Base-by-base conservation (phyloP, 2,113 vertebrate species). In the Acrocephalus kingi region DNA sequence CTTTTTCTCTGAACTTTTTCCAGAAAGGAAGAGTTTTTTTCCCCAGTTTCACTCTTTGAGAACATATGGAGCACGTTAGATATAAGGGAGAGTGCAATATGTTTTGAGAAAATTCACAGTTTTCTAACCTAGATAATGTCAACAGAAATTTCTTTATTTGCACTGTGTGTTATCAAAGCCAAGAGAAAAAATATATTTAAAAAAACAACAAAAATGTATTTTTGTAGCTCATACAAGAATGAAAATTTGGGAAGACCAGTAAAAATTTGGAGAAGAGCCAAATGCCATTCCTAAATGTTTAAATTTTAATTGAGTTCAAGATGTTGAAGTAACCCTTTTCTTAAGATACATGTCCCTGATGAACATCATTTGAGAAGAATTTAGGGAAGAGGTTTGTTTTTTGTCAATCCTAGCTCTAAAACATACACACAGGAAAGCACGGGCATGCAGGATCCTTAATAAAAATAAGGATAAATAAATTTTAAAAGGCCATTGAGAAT, bases 101-200 rank as follows among this genome's bases (percentile, higher is more conserved):
- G 59, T 73, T 79, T 94, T 88, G 68, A 91, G 85, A 93, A 94
- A 90, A 94, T 59, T 92, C 82, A 81, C 52, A 74, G 55, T 88
- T 95, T 90, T 86, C 46, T 96, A 89, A 86, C 55, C 51, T 81
- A 91, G 37, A 71, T 62, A 89, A 86, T 45, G 67, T 83, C 93
- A 95, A 76, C 76, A 95, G 39, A 75, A 68, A 86, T 58, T 68
- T 87, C 35, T 85, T 90, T 49, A 66, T 86, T 90, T 96, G n/a
- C 37, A 86, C 33, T 37, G 12, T 2, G 1, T 59, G 49, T 51
- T 79, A 79, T 41, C 41, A 83, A 73, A 90, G 37, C n/a, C 25
- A 86, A 84, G 45, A 68, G 16, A 83, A 90, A 43, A 87, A 93
- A 72, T 7, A 10, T 30, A 20, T 21, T 3, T 7, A 10, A 80